Conservation (phyloP, 2,888 invertebrate species). For the Ochropleura leucogaster region DNA sequence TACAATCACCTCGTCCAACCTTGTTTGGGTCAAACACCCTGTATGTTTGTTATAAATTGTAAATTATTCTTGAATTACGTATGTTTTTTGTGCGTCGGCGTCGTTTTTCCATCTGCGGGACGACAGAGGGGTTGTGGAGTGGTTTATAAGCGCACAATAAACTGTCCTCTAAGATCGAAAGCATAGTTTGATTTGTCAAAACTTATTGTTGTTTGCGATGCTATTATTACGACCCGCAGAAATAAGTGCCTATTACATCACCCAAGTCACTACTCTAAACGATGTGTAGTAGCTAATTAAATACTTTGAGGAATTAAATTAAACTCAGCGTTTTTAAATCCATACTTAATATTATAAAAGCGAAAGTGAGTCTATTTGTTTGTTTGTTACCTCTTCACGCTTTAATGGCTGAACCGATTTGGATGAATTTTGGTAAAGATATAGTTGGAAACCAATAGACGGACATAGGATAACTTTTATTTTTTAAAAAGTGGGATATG, state of each 20-base stretch:
- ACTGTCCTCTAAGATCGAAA: not conserved
- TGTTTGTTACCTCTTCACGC: no score
- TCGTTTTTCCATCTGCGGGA: not conserved
- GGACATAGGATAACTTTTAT: no score
- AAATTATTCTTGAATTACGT: constrained; percentile 18
- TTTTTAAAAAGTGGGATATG: no score
- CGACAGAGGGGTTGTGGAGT: not conserved
- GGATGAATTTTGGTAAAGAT: no score
- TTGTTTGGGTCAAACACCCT: constrained; percentile 52
- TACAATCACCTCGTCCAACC: constrained; percentile 54
- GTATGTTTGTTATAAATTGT: constrained; percentile 43
- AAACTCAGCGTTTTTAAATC: not conserved
- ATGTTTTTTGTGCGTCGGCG: constrained; percentile 6
- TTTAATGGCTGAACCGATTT: no score
- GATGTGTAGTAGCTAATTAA: not conserved
- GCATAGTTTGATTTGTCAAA: not conserved
- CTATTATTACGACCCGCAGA: not conserved
- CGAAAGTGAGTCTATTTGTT: no score
- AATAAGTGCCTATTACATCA: not conserved
- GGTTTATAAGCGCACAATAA: not conserved
- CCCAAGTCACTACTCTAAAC: not conserved
- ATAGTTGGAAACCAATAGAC: no score
- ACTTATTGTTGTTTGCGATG: not conserved
- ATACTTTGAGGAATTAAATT: not conserved
- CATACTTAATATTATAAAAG: no score